Evolutionary conservation across 2,888 invertebrate genomes (phyloP), one percentile per base, ranked within the genome.

Genomic region (Abrostola triplasia): DNA sequence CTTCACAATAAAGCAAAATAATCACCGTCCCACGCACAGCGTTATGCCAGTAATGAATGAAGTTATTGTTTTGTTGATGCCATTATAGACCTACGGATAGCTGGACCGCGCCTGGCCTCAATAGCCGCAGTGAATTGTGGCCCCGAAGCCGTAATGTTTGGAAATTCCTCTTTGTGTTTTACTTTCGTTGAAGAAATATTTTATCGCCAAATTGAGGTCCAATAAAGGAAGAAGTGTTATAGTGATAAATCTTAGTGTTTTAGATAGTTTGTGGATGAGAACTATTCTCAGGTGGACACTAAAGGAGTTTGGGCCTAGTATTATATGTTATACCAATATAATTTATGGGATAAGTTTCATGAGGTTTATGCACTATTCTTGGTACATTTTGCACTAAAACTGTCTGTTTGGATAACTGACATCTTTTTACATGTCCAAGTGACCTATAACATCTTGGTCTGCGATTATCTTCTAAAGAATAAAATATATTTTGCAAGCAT

Each of bases 11-110:
- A 80, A 74, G 63, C 67, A 70, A 73, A 82, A 79, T 82, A 79
- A 81, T 74, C 70, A 64, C 64, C 75, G 54, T 48, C 62, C 72
- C 75, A 76, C 75, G 67, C 77, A 67, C 76, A 74, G 59, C 65
- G 63, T 72, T 76, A 78, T 73, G 73, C 66, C 70, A 59, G 57
- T 77, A 83, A 81, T 81, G 78, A 84, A 84, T 84, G 80, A 74
- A 84, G 70, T 82, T 82, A 82, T 82, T 77, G 77, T 79, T 76
- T 77, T 69, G 79, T 72, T 73, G 69, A 67, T 67, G 67, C 69
- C 69, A 70, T 76, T 79, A 74, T 74, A 65, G 69, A 67, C 57
- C 70, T 56, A 54, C 68, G 67, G 77, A 73, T 80, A 73, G 65
- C 70, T 55, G 66, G 73, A 59, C 77, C 67, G 64, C 42, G 59